Evolutionary conservation across 2,888 invertebrate species (phyloP).

Genomic region (Octodonta nipae): DNA sequence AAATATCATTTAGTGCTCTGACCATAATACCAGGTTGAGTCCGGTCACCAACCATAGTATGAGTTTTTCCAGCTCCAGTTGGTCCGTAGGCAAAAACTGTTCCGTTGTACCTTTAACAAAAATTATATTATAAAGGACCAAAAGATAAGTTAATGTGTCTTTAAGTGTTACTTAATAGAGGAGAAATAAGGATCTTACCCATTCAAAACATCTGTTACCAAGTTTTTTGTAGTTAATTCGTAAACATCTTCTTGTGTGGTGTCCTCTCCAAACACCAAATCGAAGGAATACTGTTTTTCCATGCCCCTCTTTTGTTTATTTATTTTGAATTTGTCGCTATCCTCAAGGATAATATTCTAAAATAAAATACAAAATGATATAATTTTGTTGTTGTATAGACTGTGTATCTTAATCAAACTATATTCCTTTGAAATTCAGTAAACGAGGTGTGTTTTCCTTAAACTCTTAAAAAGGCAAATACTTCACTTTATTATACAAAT

Average conservation of each 20-base stretch:
- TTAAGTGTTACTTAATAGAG: conserved; percentile 1
- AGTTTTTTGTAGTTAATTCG: conserved; percentile 66
- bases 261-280: conserved; percentile 76
- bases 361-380: no score
- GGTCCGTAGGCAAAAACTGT: conserved; percentile 94
- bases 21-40: conserved; percentile 74
- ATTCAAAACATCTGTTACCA: conserved; percentile 72
- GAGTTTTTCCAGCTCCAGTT: conserved; percentile 83
- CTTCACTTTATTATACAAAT: no score
- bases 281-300: conserved; percentile 80
- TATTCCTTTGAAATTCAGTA: no score
- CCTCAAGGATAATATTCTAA: conserved; percentile 56
- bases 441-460: no score
- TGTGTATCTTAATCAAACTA: no score
- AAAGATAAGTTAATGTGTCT: no score
- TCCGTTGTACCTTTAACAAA: conserved; percentile 66
- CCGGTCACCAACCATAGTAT: conserved; percentile 70
- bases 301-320: conserved; percentile 56
- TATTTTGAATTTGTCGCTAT: conserved; percentile 47
- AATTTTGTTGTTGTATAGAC: no score
- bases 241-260: conserved; percentile 83
- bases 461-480: no score
- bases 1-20: conserved; percentile 70
- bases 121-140: no score
- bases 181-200: conserved; percentile 26